Evolutionary conservation across 1,140 invertebrate genomes (phyloP).

Genomic region (Littorina saxatilis): DNA sequence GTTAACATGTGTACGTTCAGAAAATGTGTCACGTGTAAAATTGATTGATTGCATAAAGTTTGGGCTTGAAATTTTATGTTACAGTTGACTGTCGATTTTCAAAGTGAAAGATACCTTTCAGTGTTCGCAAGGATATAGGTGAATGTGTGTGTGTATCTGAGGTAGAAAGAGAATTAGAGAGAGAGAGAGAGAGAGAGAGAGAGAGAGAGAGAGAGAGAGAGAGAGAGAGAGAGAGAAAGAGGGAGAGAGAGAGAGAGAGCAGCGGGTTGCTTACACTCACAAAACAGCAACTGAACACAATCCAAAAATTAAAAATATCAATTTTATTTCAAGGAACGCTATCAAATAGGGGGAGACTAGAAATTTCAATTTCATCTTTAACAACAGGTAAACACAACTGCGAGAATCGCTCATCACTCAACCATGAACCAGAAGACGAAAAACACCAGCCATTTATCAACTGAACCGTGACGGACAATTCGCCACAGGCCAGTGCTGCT

Average conservation of each 20-base stretch:
- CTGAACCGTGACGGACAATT: too few relatives aligned
- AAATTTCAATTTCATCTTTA: background rate
- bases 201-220: conserved; percentile 7
- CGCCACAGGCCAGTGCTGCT: background rate
- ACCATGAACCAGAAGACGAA: background rate
- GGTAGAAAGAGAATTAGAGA: background rate
- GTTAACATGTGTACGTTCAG: too few relatives aligned
- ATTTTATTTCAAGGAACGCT: background rate
- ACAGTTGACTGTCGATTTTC: too few relatives aligned
- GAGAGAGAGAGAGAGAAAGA: background rate
- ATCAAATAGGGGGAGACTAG: conserved; percentile 9
- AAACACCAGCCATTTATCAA: conserved; percentile 1
- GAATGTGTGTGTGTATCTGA: too few relatives aligned
- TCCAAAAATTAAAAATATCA: conserved; percentile 20
- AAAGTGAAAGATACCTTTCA: too few relatives aligned
- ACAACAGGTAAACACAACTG: too few relatives aligned
- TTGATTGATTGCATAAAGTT: too few relatives aligned
- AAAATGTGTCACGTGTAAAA: too few relatives aligned
- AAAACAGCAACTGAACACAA: background rate
- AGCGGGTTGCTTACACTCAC: too few relatives aligned
- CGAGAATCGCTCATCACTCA: background rate
- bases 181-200: conserved; percentile 7
- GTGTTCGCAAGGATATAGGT: too few relatives aligned
- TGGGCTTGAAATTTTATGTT: too few relatives aligned
- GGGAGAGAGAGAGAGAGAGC: background rate